A percentile compares a stretch with the other conserved stretches of the same genome.
Conservation (phyloP, 2,888 invertebrate species). For the Rhyacophila evoluta region DNA sequence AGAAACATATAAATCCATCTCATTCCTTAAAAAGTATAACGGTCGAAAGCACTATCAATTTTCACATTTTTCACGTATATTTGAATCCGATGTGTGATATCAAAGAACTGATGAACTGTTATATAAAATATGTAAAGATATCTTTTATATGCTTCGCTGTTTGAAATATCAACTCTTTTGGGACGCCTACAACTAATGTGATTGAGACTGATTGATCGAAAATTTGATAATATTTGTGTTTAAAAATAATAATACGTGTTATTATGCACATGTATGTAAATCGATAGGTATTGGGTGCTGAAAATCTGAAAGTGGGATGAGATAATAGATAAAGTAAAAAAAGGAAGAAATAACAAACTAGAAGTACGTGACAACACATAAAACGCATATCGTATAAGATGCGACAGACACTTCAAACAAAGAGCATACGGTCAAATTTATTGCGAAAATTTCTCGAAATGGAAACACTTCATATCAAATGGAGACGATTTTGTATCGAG, state of each 20-base stretch:
- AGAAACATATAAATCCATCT: no score
- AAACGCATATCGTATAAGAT: background rate
- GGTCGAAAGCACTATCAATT: no score
- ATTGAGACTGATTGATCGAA: no score
- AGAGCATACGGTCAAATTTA: slow-evolving; percentile 6
- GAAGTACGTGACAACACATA: background rate
- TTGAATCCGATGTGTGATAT: no score
- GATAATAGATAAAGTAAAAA: background rate
- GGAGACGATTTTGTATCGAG: background rate
- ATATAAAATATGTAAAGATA: no score
- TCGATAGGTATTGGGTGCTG: background rate
- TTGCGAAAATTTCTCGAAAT: background rate
- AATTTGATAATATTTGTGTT: no score
- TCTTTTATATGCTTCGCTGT: no score
- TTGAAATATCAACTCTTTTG: no score
- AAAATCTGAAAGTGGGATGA: background rate
- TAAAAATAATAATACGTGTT: background rate
- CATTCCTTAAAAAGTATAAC: no score
- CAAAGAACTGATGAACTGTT: no score
- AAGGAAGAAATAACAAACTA: background rate
- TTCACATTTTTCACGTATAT: no score
- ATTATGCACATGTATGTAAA: background rate
- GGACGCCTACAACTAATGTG: no score
- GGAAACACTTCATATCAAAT: slow-evolving; percentile 14
- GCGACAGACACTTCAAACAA: background rate